Percentiles rank a stretch among this genome's conserved stretches.
Conservation (phyloP, 2,797 vertebrate genomes). For the Rhinoraja longicauda region DNA sequence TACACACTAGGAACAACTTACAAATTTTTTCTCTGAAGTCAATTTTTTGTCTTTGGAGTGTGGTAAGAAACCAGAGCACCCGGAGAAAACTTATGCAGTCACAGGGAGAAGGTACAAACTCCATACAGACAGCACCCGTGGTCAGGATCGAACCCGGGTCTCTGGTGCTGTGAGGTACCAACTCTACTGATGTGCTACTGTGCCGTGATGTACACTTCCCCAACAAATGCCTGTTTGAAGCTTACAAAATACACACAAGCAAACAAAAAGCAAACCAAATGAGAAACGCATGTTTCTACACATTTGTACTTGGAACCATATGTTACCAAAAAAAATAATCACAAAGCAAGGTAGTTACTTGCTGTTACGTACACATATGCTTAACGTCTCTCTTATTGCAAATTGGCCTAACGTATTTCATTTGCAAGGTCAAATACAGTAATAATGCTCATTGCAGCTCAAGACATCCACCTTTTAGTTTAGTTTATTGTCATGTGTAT, state of each 20-base stretch:
- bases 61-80: no score
- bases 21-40: no score
- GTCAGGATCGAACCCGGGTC: no score
- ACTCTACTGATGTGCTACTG: no score
- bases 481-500: no score
- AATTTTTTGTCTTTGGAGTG: no score
- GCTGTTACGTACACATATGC: not conserved
- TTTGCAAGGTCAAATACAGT: conserved; percentile 12
- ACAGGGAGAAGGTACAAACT: no score
- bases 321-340: conserved; percentile 23
- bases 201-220: not conserved
- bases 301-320: conserved; percentile 34
- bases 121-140: no score
- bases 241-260: conserved; percentile 27
- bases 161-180: no score
- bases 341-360: not conserved
- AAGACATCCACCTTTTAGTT: not conserved
- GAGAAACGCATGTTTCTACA: conserved; percentile 32
- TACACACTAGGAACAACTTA: no score
- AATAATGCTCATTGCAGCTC: not conserved
- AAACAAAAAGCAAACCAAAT: conserved; percentile 25
- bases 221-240: conserved; percentile 4
- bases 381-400: not conserved
- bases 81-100: no score
- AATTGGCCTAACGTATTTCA: not conserved